A percentile compares a stretch with the other conserved stretches of the same genome.
phyloP scores from a whole-genome alignment of 2,113 vertebrate genomes.

The Pseudopipra pipra region DNA sequence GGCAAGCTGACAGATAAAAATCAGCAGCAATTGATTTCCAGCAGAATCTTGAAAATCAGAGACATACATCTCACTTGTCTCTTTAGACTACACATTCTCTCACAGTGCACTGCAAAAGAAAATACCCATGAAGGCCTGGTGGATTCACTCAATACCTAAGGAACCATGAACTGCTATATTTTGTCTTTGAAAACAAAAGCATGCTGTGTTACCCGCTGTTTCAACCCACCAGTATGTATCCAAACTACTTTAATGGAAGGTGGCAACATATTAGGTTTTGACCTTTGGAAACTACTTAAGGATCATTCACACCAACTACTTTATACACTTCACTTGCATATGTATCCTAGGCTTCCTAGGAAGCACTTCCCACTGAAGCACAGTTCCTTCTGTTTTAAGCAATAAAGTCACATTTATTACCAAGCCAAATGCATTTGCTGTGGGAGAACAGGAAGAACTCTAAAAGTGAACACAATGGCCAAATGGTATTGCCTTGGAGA shows the following conservation, averaged over 20 bases:
- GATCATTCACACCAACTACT: background rate
- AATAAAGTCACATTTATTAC: background rate
- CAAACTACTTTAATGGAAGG: background rate
- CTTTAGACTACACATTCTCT: background rate
- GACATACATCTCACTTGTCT: conserved; percentile 31
- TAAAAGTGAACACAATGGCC: background rate
- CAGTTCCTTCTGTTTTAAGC: background rate
- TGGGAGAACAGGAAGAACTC: background rate
- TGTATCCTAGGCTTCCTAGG: background rate
- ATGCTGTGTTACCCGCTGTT: background rate
- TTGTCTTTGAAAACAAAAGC: background rate
- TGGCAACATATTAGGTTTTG: background rate
- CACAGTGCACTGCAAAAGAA: background rate
- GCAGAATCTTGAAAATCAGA: conserved; percentile 47
- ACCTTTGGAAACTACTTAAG: background rate
- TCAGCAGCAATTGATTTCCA: conserved; percentile 50
- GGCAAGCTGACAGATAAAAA: conserved; percentile 56
- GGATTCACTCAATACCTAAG: background rate
- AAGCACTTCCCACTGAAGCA: background rate
- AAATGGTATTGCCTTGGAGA: background rate
- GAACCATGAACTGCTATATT: background rate
- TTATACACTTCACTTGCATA: background rate
- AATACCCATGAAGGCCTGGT: background rate
- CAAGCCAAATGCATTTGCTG: background rate
- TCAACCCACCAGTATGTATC: background rate